Evolutionary conservation across 2,888 invertebrate species (phyloP), one percentile per base, ranked within the genome.

Genomic region (Cyaniris semiargus): DNA sequence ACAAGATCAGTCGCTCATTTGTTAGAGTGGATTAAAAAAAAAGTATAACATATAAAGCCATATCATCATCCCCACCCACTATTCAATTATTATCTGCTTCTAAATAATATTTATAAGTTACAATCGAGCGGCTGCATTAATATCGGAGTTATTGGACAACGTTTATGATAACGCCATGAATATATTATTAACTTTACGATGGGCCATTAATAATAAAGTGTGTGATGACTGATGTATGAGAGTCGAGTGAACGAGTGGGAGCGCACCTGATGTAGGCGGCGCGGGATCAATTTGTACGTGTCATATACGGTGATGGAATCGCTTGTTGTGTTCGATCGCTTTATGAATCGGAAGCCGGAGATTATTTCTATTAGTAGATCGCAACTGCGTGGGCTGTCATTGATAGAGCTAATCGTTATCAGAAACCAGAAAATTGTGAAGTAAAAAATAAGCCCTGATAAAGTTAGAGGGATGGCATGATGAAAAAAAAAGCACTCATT

Each of bases 241-340:
- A 10, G 13, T 21, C 7, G n/a, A 60, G 66, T 31, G 7, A 66
- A 66, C 66, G 66, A 66, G 66, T 66, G 66, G 66, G 66, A 66
- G 66, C 27, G 66, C 66, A 27, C 66, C 66, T 66, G 66, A 66
- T 66, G 66, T 66, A 66, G 66, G 66, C 66, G 66, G 15, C 27
- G 15, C 66, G 27, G 18, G n/a, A 10, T 13, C 60, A 60, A 60
- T 60, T 60, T 60, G 60, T 60, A 23, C 13, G 60, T 60, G 60
- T 60, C 60, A 21, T 60, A 21, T 10, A 60, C 4, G 23, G 60
- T 60, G 23, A 23, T 60, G 21, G 23, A 23, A 23, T 60, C 10
- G 58, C 58, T 58, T 21, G 21, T 58, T 21, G n/a, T 58, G n/a
- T 58, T 58, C 21, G 21, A 58, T 58, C 2, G 58, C 3, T 56